Conservation (phyloP, 2,113 vertebrate genomes). For the Neotoma lepida region DNA sequence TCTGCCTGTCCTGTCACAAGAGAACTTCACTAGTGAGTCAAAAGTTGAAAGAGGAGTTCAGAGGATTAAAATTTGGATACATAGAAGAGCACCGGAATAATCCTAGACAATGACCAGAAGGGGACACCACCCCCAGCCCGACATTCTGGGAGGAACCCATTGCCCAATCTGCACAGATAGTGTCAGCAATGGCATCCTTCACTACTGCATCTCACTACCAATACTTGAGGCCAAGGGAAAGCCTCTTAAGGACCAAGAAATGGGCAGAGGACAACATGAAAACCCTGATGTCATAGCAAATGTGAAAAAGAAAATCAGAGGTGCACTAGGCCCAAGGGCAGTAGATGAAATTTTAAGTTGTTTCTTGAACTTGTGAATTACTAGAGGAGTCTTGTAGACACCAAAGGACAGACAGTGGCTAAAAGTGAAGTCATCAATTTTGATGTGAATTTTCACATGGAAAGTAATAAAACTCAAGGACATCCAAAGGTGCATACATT, state of each 20-base stretch:
- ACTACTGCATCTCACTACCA: not conserved
- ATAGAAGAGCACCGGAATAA: not conserved
- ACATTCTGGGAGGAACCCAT: not conserved
- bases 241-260: not conserved
- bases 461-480: conserved; percentile 85
- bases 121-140: too few species aligned
- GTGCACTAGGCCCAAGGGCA: conserved; percentile 85
- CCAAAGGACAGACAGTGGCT: conserved; percentile 90
- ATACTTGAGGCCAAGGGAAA: not conserved
- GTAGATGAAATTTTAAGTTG: conserved; percentile 89
- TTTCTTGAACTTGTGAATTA: too few species aligned
- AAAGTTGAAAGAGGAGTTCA: too few species aligned
- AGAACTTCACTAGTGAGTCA: not conserved
- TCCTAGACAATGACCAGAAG: not conserved
- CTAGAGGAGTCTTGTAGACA: conserved; percentile 90
- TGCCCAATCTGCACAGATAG: not conserved
- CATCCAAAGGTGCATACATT: conserved; percentile 89
- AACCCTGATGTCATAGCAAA: conserved; percentile 81
- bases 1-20: too few species aligned
- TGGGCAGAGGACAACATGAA: not conserved
- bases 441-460: conserved; percentile 92
- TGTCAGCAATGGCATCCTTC: not conserved
- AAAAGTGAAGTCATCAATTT: conserved; percentile 95
- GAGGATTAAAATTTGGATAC: not conserved
- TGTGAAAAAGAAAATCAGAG: conserved; percentile 89